phyloP scores from a whole-genome alignment of 2,888 invertebrate genomes.

The Thecophora atra region DNA sequence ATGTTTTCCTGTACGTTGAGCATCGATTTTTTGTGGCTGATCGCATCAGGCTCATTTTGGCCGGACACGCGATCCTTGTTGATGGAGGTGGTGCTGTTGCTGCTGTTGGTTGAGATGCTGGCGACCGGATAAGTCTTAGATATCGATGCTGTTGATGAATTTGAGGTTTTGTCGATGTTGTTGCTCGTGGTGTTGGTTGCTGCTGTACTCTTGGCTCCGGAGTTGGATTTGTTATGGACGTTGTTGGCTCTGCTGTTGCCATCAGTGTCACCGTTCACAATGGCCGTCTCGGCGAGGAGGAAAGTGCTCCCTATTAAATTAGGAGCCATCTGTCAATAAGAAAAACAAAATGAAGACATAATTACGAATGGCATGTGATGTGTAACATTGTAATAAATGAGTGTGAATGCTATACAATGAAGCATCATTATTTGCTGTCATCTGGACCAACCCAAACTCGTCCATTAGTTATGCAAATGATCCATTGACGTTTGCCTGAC shows the following conservation, averaged over 20 bases:
- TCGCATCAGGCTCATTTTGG: constrained; percentile 44
- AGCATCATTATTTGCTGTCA: neutral
- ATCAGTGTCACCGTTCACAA: constrained; percentile 56
- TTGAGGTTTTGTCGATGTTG: constrained; percentile 8
- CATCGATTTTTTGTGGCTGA: constrained; percentile 32
- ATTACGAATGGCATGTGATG: neutral
- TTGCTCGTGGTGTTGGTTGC: neutral
- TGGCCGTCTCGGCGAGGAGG: constrained; percentile 68
- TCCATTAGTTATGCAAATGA: neutral
- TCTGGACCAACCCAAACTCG: neutral
- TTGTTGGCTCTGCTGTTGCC: constrained; percentile 48
- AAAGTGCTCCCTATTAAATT: constrained; percentile 72
- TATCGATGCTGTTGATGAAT: constrained; percentile 21
- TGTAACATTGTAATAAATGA: too few species aligned
- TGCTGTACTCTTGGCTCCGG: constrained; percentile 5
- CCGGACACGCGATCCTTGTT: constrained; percentile 45
- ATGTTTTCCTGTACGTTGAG: constrained; percentile 8
- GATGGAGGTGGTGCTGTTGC: constrained; percentile 36
- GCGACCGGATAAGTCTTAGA: constrained; percentile 29
- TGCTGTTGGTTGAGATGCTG: neutral
- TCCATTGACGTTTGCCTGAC: neutral
- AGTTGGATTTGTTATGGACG: constrained; percentile 28
- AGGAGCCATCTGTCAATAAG: constrained; percentile 69
- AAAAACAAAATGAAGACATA: neutral
- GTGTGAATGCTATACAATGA: neutral